Evolutionary conservation across 2,888 invertebrate genomes (phyloP), one percentile per base, ranked within the genome.

Genomic region (Microchrysa polita): DNA sequence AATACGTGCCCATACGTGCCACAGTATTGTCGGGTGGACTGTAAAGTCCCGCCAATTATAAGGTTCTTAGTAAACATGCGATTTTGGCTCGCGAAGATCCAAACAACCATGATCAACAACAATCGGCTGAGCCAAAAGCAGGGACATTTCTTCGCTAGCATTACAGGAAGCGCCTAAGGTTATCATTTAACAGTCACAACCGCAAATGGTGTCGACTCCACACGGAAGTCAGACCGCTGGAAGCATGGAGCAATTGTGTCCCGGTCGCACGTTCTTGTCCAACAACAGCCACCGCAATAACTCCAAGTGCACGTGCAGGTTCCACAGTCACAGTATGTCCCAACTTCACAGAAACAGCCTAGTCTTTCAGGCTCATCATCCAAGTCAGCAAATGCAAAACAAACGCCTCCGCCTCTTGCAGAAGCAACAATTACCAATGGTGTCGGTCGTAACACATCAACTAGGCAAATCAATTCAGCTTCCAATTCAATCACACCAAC

Each of bases 1-100:
- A 89, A 78, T 90, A 90, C 80, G 88, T 90, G 74, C 90, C 90
- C n/a, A n/a, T n/a, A n/a, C n/a, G n/a, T n/a, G n/a, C n/a, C n/a
- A n/a, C n/a, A 1, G 86, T 90, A 2, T n/a, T 12, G 12, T 75
- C 81, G 1, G 82, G 80, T 12, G 75, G 69, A 71, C 34, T 69
- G 1, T 9, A 60, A 14, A 65, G 40, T 34, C 20, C 65, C 16
- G 22, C 57, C 14, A 27, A 52, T 55, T 42, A 40, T 4, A 69
- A 55, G 48, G 1, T 71, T 14, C 60, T 52, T n/a, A 27, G 69
- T 20, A 67, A 44, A 12, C 65, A 67, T 48, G 23, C 48, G 14
- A 18, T 69, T 12, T 16, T 69, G 7, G 12, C 55, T 1, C 74
- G 73, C 61, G 55, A 57, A 10, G 76, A 73, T 48, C 27, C 2